Evolutionary conservation across 2,113 vertebrate species (phyloP).

Genomic region (Mastomys coucha): DNA sequence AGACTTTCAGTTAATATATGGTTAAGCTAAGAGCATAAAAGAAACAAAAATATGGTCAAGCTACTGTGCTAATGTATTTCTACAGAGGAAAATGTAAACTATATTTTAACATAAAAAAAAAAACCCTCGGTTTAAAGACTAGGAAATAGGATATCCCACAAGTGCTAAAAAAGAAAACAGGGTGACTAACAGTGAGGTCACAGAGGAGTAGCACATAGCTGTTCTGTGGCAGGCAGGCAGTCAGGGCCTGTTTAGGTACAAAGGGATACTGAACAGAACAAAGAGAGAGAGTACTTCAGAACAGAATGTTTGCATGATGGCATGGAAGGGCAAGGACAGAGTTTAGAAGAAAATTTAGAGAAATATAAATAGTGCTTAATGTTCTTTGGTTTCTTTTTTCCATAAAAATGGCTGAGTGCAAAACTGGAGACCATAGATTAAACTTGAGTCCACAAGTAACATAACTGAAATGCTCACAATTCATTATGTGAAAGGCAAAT

Average conservation of each 20-base stretch:
- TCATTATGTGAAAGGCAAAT: background rate
- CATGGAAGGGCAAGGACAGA: background rate
- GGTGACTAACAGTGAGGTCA: background rate
- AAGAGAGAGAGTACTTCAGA: constrained; percentile 5
- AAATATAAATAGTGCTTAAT: constrained; percentile 13
- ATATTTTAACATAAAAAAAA: constrained; percentile 3
- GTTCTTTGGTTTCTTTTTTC: constrained; percentile 18
- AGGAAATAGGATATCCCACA: background rate
- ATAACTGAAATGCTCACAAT: background rate
- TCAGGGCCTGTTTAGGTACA: background rate
- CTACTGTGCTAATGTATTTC: background rate
- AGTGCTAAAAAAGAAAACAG: background rate
- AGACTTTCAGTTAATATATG: constrained; percentile 19
- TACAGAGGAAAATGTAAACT: constrained; percentile 29
- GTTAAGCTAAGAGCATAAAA: background rate
- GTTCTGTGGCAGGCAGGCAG: background rate
- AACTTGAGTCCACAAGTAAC: background rate
- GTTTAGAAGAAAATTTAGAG: constrained; percentile 40
- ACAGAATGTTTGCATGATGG: background rate
- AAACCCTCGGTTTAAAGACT: constrained; percentile 48
- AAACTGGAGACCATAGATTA: background rate
- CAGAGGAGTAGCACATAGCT: background rate
- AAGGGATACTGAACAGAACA: background rate
- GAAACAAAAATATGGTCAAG: background rate
- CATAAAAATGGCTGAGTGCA: background rate